Percentiles rank a stretch among this genome's conserved stretches.
Evolutionary conservation across 53 echinoderm and acorn worm species (phyloP).

Genomic region (Zoroaster sp.): DNA sequence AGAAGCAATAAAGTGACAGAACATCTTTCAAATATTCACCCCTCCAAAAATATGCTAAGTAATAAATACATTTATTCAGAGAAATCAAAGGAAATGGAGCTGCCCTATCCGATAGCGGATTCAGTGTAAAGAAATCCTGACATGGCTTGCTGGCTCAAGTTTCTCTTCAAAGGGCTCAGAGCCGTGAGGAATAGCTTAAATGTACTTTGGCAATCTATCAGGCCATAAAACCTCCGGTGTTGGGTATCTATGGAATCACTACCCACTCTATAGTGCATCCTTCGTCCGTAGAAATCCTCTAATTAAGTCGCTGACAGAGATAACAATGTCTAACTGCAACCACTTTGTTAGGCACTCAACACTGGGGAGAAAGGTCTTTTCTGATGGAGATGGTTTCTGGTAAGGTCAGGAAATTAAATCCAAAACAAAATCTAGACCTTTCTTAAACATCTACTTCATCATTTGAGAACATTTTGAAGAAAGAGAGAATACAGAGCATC

Average conservation of each 20-base stretch:
- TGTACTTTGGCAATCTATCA: slow-evolving; percentile 41
- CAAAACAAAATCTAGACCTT: too few relatives aligned
- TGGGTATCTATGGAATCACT: neutral
- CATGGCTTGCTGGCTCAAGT: neutral
- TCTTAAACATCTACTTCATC: too few relatives aligned
- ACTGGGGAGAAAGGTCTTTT: neutral
- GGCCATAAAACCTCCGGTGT: neutral
- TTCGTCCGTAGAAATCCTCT: neutral
- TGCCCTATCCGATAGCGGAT: neutral
- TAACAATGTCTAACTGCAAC: neutral
- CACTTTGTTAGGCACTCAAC: neutral
- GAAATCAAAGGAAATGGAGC: slow-evolving; percentile 11
- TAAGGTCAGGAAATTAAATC: too few relatives aligned
- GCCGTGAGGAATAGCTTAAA: slow-evolving; percentile 6
- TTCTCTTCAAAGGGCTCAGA: neutral
- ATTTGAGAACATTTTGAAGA: too few relatives aligned
- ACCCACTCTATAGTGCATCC: neutral
- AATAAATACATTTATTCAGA: neutral
- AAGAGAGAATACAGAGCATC: too few relatives aligned
- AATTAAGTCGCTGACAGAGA: slow-evolving; percentile 46
- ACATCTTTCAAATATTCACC: neutral
- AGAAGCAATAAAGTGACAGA: neutral
- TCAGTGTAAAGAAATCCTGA: neutral
- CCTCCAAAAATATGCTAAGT: neutral
- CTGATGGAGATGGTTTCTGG: too few relatives aligned